Evolutionary conservation across 2,797 vertebrate genomes (phyloP).

Genomic region (Enoplosus armatus): DNA sequence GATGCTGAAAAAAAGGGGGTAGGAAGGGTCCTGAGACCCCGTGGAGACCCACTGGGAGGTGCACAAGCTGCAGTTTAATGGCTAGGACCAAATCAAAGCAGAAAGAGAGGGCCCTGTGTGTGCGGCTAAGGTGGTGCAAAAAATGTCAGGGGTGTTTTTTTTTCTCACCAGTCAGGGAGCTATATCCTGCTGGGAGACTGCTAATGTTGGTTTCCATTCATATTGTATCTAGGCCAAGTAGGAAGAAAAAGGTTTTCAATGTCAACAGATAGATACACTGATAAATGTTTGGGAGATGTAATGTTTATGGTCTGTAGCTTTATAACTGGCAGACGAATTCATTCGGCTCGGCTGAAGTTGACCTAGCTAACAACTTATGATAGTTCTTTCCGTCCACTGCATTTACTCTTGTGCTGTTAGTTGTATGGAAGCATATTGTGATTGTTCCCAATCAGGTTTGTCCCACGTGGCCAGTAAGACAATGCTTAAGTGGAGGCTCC

Average conservation of each 20-base stretch:
- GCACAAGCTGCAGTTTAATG: constrained; percentile 54
- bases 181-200: not conserved
- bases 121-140: not conserved
- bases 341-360: not conserved
- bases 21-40: constrained; percentile 48
- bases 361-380: not conserved
- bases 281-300: not conserved
- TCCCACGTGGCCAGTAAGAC: not conserved
- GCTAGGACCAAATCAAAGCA: constrained; percentile 55
- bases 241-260: not conserved
- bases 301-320: not conserved
- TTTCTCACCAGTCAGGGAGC: constrained; percentile 13
- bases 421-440: not conserved
- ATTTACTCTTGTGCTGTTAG: not conserved
- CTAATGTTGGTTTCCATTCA: constrained; percentile 3
- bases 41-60: constrained; percentile 51
- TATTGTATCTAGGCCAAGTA: constrained; percentile 1
- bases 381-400: constrained; percentile 6
- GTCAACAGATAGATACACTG: not conserved
- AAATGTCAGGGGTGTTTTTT: constrained; percentile 26
- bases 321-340: not conserved
- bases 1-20: constrained; percentile 13
- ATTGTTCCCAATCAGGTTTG: constrained; percentile 10
- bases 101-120: constrained; percentile 30
- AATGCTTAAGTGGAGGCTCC: constrained; percentile 1